Conservation (phyloP, 2,113 vertebrate genomes). For the Myiopsitta monachus region DNA sequence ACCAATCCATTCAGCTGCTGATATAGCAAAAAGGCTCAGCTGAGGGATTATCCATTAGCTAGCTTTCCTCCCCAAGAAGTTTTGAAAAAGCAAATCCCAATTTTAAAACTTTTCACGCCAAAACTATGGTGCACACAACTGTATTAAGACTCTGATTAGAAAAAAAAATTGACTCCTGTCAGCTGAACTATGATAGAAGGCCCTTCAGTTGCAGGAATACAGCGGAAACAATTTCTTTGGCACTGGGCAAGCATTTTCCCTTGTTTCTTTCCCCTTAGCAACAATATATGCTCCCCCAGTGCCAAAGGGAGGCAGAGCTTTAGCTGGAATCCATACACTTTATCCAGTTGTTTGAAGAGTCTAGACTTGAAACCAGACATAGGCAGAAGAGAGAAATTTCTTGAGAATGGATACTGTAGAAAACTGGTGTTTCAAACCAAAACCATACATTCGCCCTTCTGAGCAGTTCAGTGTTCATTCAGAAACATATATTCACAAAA, state of each 20-base stretch:
- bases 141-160: neutral
- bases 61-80: neutral
- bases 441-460: neutral
- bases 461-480: neutral
- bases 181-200: neutral
- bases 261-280: neutral
- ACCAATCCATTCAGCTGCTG: neutral
- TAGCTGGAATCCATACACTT: neutral
- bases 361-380: neutral
- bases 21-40: neutral
- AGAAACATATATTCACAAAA: neutral
- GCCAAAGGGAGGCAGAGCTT: neutral
- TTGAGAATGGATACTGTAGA: neutral
- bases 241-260: neutral
- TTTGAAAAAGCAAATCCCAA: neutral
- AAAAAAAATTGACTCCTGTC: neutral
- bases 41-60: neutral
- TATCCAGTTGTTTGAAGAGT: neutral
- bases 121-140: neutral
- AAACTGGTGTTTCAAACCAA: neutral
- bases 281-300: neutral
- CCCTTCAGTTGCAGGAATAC: neutral
- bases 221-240: neutral
- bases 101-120: neutral
- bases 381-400: neutral